Evolutionary conservation across 2,888 invertebrate genomes (phyloP), one percentile per base, ranked within the genome.

Genomic region (Harmothoe impar): DNA sequence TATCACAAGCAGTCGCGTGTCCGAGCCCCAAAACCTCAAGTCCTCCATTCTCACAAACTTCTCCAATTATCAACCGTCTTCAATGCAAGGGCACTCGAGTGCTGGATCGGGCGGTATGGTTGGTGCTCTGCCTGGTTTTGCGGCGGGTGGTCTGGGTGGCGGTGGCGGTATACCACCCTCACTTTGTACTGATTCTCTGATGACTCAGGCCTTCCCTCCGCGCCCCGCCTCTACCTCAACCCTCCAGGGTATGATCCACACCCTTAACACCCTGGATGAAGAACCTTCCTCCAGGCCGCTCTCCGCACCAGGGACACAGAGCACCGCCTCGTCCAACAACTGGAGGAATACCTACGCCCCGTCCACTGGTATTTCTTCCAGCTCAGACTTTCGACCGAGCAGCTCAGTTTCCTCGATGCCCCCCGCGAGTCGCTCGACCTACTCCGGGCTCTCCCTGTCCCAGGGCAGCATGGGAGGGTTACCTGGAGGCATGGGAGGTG

Each of bases 211-310:
- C 62, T 84, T 35, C 84, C 84, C 84, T 12, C n/a, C 43, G 20
- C 84, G 84, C 12, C 84, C 84, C 20, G 84, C 84, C 51, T 84
- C 84, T 10, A 84, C 84, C 5, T 84, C 84, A 31, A 84, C 52
- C 35, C 84, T 84, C 25, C 84, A 43, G n/a, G 52, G 52, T 43
- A 84, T 84, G 84, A 33, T 84, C 84, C 51, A 52, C 20, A 84
- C 51, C 1, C 33, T 78, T 5, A 43, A 33, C 17, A 10, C 51
- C 52, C 17, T n/a, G n/a, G 35, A 23, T 0, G 84, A 43, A 20
- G 84, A 43, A 25, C 5, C n/a, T 12, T 17, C 51, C 51, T 33
- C 51, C 51, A 33, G 84, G 20, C 84, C 84, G 1, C 20, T 25
- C 0, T 84, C 84, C 33, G 43, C 84, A 17, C 84, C 84, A 5